Percentiles rank a stretch among this genome's conserved stretches.
These are phyloP conservation scores for Garra rufa DNA, from an alignment of 2,113 vertebrate species.

Conservation along the genomic window DNA sequence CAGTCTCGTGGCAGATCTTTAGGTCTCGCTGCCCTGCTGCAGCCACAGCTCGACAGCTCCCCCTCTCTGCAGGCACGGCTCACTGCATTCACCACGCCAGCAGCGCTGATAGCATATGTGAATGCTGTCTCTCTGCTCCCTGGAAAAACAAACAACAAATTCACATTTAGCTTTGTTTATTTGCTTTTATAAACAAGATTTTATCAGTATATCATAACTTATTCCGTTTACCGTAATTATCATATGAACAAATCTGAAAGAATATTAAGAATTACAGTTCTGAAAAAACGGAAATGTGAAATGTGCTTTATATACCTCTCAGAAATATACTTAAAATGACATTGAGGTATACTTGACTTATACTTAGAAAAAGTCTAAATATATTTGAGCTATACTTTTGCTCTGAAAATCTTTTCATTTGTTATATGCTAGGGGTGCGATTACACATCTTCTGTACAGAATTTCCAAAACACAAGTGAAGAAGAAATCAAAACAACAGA, in stretches of 20 bases:
- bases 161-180: not conserved
- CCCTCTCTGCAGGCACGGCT: constrained; percentile 91
- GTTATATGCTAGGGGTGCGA: no score
- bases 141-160: constrained; percentile 64
- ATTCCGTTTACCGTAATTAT: not conserved
- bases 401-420: no score
- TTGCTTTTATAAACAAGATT: not conserved
- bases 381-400: no score
- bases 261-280: not conserved
- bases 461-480: no score
- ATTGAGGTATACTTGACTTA: no score
- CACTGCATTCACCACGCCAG: constrained; percentile 95
- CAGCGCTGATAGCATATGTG: constrained; percentile 93
- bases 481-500: no score
- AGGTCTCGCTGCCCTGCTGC: constrained; percentile 90
- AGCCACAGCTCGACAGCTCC: constrained; percentile 85
- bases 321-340: no score
- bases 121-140: constrained; percentile 97
- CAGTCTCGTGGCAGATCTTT: constrained; percentile 96
- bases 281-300: no score
- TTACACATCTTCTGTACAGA: no score
- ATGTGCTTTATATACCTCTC: no score
- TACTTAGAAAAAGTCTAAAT: no score
- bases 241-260: not conserved
- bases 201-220: not conserved